phyloP scores from a whole-genome alignment of 2,888 invertebrate genomes.

The Gryllus longicercus region DNA sequence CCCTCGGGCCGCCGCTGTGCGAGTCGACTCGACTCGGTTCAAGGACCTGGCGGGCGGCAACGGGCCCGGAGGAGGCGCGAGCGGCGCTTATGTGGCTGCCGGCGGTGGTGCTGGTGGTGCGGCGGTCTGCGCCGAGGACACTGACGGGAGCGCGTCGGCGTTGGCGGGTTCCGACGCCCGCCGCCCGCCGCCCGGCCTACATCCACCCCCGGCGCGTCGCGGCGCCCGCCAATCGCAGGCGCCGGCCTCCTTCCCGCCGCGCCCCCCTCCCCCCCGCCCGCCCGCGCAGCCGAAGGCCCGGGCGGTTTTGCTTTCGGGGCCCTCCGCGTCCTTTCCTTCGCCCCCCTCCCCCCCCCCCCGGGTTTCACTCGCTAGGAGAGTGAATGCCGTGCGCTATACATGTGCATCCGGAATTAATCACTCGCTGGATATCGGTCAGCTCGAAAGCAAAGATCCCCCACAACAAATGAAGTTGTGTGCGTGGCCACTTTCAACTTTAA shows the following conservation, averaged over 20 bases:
- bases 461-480: too few species aligned
- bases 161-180: not conserved
- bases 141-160: not conserved
- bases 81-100: not conserved
- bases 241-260: slow-evolving; percentile 2
- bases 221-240: not conserved
- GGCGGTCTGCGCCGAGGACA: slow-evolving; percentile 2
- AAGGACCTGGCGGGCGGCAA: too few species aligned
- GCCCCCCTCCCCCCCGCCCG: not conserved
- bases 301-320: slow-evolving; percentile 8
- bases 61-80: not conserved
- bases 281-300: not conserved
- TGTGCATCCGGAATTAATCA: too few species aligned
- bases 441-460: too few species aligned
- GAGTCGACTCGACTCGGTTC: too few species aligned
- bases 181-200: not conserved
- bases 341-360: not conserved
- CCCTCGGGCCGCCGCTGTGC: not conserved
- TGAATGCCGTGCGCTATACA: not conserved
- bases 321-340: not conserved
- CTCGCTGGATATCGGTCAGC: too few species aligned
- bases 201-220: not conserved
- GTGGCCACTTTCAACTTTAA: too few species aligned
- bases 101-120: not conserved
- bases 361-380: not conserved